Conservation (phyloP, 2,888 invertebrate species). For the Torymus tubicola region DNA sequence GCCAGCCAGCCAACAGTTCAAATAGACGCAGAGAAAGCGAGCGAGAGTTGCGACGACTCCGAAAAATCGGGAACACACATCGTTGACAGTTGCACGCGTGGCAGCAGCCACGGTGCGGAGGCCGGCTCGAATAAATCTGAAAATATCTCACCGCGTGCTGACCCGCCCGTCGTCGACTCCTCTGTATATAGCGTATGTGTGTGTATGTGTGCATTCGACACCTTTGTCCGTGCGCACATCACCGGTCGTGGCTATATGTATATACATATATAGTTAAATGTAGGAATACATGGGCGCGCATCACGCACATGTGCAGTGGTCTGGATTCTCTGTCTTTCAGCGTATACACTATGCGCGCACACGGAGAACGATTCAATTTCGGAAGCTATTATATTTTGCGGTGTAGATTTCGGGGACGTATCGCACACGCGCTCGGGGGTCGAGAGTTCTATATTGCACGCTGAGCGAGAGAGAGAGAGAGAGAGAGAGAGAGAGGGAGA, state of each 20-base stretch:
- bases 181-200: too few species aligned
- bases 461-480: background rate
- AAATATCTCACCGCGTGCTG: constrained; percentile 20
- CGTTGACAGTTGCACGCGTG: constrained; percentile 25
- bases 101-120: too few species aligned
- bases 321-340: background rate
- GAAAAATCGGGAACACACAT: too few species aligned
- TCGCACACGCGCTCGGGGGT: background rate
- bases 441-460: too few species aligned
- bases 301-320: background rate
- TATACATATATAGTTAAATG: background rate
- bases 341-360: background rate
- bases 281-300: background rate
- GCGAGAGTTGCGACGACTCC: background rate
- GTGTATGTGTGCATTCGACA: too few species aligned
- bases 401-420: constrained; percentile 25
- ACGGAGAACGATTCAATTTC: constrained; percentile 46
- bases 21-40: background rate
- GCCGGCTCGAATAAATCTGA: constrained; percentile 20
- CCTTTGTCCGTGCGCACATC: too few species aligned
- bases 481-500: background rate
- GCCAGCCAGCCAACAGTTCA: background rate
- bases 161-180: background rate
- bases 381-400: constrained; percentile 52
- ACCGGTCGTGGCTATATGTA: too few species aligned